Conservation (phyloP, 1,140 invertebrate genomes). For the Sycophila sp. region DNA sequence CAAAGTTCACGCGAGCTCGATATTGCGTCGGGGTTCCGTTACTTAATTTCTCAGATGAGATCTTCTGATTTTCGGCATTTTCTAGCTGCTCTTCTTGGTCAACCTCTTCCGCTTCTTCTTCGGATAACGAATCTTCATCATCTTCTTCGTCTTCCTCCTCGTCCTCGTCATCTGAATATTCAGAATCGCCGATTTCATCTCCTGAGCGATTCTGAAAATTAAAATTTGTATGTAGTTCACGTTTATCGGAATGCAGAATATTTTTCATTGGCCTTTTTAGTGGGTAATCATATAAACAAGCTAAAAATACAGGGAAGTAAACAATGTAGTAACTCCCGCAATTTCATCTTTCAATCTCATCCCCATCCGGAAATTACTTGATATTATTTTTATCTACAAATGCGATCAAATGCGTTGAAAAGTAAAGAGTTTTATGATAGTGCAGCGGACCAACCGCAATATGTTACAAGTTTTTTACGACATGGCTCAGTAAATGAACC, state of each 20-base stretch:
- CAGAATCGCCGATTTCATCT: conserved; percentile 50
- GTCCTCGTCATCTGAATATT: conserved; percentile 55
- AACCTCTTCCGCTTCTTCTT: conserved; percentile 44
- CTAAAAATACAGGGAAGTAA: conserved; percentile 12
- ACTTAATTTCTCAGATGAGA: conserved; percentile 55
- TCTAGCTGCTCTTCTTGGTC: conserved; percentile 55
- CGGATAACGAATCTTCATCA: conserved; percentile 51
- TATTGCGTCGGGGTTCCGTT: conserved; percentile 40
- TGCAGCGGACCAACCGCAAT: not conserved
- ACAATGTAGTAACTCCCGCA: not conserved
- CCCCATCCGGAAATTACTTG: conserved; percentile 8
- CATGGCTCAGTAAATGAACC: not conserved
- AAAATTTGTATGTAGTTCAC: not conserved
- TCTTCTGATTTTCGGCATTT: conserved; percentile 59
- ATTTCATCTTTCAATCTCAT: conserved; percentile 30
- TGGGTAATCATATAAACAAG: too few species aligned
- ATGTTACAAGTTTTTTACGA: conserved; percentile 19
- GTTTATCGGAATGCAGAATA: conserved; percentile 28
- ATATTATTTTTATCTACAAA: not conserved
- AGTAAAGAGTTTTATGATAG: conserved; percentile 26
- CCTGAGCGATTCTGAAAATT: conserved; percentile 63
- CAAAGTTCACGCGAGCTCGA: conserved; percentile 72
- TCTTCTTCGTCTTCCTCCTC: conserved; percentile 57
- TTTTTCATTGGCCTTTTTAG: too few species aligned
- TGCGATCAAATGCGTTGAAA: not conserved